Base-by-base conservation (phyloP, 2,888 invertebrate species). In the Heliothis peltigera region DNA sequence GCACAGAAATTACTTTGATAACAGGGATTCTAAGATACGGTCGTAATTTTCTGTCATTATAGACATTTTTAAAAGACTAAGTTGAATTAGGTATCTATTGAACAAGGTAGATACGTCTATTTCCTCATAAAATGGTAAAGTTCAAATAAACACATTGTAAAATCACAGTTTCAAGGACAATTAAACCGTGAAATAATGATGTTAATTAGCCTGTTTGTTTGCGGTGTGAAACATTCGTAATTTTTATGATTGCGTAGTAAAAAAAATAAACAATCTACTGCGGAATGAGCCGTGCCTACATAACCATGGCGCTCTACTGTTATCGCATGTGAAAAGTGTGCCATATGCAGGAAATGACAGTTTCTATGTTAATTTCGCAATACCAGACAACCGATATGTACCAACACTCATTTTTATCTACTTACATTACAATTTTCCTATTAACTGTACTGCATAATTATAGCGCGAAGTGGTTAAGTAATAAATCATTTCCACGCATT, bases 291-390 rank as follows among this genome's bases (percentile, higher is more conserved):
- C 44, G 52, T 7, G 25, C 12, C 32, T 55, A 68, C 43, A 67
- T 64, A 62, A 69, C 63, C 48, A 74, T 78, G 59, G 69, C 63
- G 39, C 66, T 77, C 48, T 69, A 70, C 67, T 73, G 79, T 81
- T 89, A 89, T 90, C 91, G 84, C 80, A 80, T 83, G 83, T 88
- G 82, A 87, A 92, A 91, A 87, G 86, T 92, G 78, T 91, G 89
- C 83, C 89, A 85, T 84, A 84, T 84, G 83, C 92, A 91, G 92
- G 93, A 93, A 91, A 87, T 87, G 88, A 87, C 87, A 89, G 87
- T 89, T 87, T 83, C 83, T 86, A 90, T 90, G 87, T 86, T 86
- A 91, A 90, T 75, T 83, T 84, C 81, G 78, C 80, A 75, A 79
- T 64, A 81, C 58, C 58, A 65, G 70, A 64, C 64, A 52, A 47